Conservation (phyloP, 2,797 vertebrate species). For the Miichthys miiuy region DNA sequence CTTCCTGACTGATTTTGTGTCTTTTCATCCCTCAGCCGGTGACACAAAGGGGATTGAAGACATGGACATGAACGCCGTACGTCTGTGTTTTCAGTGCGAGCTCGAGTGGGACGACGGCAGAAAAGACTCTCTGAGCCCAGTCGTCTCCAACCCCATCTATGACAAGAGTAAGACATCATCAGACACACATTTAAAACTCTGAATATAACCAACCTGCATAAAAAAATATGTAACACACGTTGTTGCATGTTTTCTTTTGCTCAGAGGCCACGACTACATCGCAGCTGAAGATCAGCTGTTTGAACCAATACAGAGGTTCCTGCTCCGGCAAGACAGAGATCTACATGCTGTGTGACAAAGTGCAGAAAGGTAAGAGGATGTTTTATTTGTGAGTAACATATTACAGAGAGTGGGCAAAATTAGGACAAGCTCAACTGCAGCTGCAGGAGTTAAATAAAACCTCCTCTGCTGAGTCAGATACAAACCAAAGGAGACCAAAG, state of each 20-base stretch:
- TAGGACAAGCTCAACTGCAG: neutral
- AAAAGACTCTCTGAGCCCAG: constrained; percentile 83
- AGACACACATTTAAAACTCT: neutral
- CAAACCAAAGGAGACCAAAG: neutral
- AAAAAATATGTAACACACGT: neutral
- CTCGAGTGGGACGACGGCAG: constrained; percentile 86
- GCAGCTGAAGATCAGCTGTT: constrained; percentile 90
- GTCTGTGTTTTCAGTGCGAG: constrained; percentile 94
- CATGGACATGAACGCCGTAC: constrained; percentile 96
- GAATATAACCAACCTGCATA: neutral
- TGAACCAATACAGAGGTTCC: constrained; percentile 88
- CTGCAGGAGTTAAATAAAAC: neutral
- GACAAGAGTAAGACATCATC: constrained; percentile 90
- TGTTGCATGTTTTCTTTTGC: constrained; percentile 18
- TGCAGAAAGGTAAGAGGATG: constrained; percentile 90
- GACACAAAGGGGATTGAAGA: constrained; percentile 95
- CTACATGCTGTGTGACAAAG: constrained; percentile 95
- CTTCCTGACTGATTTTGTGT: constrained; percentile 1
- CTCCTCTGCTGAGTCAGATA: neutral
- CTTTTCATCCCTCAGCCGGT: constrained; percentile 82
- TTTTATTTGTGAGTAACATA: neutral
- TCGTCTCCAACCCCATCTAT: constrained; percentile 93
- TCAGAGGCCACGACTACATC: constrained; percentile 94
- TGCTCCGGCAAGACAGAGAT: constrained; percentile 91
- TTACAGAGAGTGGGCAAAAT: neutral